A percentile compares a stretch with the other conserved stretches of the same genome.
phyloP scores from a whole-genome alignment of 2,888 invertebrate genomes.

The Drosophila siamana region DNA sequence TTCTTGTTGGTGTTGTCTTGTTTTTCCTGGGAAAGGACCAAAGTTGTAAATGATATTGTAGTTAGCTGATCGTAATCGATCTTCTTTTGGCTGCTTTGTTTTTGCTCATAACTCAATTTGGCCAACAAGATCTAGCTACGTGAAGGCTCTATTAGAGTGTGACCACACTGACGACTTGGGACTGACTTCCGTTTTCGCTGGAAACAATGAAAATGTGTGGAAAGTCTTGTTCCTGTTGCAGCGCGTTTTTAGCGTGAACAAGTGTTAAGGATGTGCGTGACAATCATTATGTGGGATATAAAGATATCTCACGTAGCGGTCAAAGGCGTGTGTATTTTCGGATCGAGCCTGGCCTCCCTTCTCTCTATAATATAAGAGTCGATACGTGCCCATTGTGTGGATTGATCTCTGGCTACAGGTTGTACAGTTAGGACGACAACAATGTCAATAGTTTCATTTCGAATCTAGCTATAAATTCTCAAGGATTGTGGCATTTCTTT shows the following conservation, averaged over 20 bases:
- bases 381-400: slow-evolving; percentile 9
- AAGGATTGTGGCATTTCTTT: not conserved
- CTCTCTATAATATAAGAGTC: not conserved
- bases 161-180: not conserved
- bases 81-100: slow-evolving; percentile 58
- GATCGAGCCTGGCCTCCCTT: not conserved
- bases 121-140: slow-evolving; percentile 47
- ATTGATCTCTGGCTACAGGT: not conserved
- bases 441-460: not conserved
- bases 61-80: slow-evolving; percentile 69
- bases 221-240: slow-evolving; percentile 61
- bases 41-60: slow-evolving; percentile 58
- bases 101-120: slow-evolving; percentile 78
- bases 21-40: slow-evolving; percentile 48
- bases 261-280: slow-evolving; percentile 79
- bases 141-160: slow-evolving; percentile 64
- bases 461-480: not conserved
- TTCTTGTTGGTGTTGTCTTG: slow-evolving; percentile 23
- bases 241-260: slow-evolving; percentile 47
- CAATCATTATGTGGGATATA: slow-evolving; percentile 34
- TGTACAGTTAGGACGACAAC: slow-evolving; percentile 8
- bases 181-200: slow-evolving; percentile 66
- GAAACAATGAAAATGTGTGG: slow-evolving; percentile 59
- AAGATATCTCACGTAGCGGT: slow-evolving; percentile 50
- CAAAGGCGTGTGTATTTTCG: slow-evolving; percentile 13